phyloP scores from a whole-genome alignment of 2,888 invertebrate species.

The Lacanobia oleracea region DNA sequence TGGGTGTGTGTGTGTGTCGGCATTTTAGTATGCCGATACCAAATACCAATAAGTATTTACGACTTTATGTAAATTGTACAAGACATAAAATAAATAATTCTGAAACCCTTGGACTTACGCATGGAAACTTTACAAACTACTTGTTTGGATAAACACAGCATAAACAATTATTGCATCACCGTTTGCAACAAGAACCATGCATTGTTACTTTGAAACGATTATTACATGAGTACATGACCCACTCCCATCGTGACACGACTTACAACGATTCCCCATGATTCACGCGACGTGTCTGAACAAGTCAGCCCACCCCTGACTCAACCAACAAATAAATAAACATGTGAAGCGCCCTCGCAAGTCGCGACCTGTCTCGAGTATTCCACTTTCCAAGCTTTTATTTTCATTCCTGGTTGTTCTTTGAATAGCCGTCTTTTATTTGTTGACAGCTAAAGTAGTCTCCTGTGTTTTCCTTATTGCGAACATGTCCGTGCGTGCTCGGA shows the following conservation, averaged over 20 bases:
- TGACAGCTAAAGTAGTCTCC: constrained; percentile 30
- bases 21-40: too few species aligned
- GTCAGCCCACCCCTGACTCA: constrained; percentile 52
- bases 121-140: background rate
- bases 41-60: background rate
- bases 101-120: background rate
- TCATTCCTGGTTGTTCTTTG: constrained; percentile 52
- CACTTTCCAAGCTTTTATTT: constrained; percentile 61
- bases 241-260: background rate
- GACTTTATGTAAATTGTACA: background rate
- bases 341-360: constrained; percentile 40
- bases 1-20: too few species aligned
- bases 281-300: constrained; percentile 53
- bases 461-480: constrained; percentile 55
- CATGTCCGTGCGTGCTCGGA: constrained; percentile 48
- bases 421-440: constrained; percentile 49
- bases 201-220: constrained; percentile 21
- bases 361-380: constrained; percentile 55
- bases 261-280: constrained; percentile 39
- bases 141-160: constrained; percentile 1
- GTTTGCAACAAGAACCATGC: constrained; percentile 28
- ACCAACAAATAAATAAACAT: constrained; percentile 45
- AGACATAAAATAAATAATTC: background rate
- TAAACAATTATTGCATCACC: constrained; percentile 44
- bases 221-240: constrained; percentile 27